Evolutionary conservation across 2,797 vertebrate genomes (phyloP).

Genomic region (Eptatretus atami): DNA sequence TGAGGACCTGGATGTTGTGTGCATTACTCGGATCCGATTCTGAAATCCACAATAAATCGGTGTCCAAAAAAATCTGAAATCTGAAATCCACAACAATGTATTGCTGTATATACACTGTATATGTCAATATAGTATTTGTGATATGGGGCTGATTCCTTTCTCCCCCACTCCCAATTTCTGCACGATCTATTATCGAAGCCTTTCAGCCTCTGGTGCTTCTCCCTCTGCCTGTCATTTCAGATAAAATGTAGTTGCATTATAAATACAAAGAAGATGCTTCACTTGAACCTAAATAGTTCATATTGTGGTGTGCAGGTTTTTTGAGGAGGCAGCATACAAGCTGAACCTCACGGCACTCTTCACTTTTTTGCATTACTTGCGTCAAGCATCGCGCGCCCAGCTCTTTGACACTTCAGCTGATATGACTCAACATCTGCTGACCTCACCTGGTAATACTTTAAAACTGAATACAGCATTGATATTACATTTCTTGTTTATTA

Average conservation of each 20-base stretch:
- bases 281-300: too few relatives aligned
- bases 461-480: too few relatives aligned
- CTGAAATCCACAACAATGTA: too few relatives aligned
- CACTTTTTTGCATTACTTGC: slow-evolving; percentile 62
- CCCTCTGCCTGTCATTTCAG: not conserved
- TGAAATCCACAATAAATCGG: too few relatives aligned
- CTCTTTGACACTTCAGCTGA: slow-evolving; percentile 64
- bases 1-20: too few relatives aligned
- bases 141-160: not conserved
- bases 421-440: slow-evolving; percentile 51
- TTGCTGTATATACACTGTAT: too few relatives aligned
- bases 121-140: too few relatives aligned
- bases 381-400: slow-evolving; percentile 64
- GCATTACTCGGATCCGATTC: too few relatives aligned
- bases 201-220: not conserved
- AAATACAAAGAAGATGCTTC: too few relatives aligned
- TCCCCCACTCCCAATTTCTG: not conserved
- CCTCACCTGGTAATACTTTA: slow-evolving; percentile 42
- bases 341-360: slow-evolving; percentile 48
- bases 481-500: too few relatives aligned
- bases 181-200: not conserved
- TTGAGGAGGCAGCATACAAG: slow-evolving; percentile 59
- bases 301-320: slow-evolving; percentile 25
- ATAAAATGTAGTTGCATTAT: not conserved
- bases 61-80: too few relatives aligned